Percentiles rank a stretch among this genome's conserved stretches.
Evolutionary conservation across 2,113 vertebrate species (phyloP).

Genomic region (Galbula dea): DNA sequence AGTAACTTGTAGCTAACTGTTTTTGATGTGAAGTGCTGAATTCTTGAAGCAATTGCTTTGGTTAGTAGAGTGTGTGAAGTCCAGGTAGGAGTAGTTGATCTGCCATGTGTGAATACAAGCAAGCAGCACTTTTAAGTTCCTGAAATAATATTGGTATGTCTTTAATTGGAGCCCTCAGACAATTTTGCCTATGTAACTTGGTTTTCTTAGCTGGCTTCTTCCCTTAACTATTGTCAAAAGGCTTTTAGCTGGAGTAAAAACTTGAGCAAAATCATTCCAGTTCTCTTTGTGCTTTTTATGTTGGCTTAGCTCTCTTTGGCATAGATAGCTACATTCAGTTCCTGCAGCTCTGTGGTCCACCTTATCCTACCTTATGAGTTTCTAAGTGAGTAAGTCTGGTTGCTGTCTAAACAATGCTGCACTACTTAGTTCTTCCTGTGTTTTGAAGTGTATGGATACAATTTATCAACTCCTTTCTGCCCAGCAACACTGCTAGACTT

Average conservation of each 20-base stretch:
- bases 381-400: neutral
- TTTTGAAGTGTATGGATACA: neutral
- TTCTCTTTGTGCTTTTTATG: neutral
- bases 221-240: neutral
- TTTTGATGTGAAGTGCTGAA: neutral
- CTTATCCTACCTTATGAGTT: neutral
- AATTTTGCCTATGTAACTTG: neutral
- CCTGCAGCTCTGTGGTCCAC: neutral
- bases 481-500: rapidly evolving
- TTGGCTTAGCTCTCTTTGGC: neutral
- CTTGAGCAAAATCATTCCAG: neutral
- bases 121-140: neutral
- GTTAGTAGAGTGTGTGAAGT: neutral
- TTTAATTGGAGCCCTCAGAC: neutral
- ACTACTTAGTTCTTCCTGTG: neutral
- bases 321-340: neutral
- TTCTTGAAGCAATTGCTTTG: neutral
- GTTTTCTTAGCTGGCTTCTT: neutral
- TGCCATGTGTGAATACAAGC: neutral
- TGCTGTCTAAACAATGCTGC: neutral
- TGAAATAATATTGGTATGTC: neutral
- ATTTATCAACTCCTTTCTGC: neutral
- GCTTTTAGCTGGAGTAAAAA: neutral
- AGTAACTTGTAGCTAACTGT: neutral
- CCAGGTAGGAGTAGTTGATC: neutral